Conservation (phyloP, 2,888 invertebrate species). For the Eudasyphora cyanicolor region DNA sequence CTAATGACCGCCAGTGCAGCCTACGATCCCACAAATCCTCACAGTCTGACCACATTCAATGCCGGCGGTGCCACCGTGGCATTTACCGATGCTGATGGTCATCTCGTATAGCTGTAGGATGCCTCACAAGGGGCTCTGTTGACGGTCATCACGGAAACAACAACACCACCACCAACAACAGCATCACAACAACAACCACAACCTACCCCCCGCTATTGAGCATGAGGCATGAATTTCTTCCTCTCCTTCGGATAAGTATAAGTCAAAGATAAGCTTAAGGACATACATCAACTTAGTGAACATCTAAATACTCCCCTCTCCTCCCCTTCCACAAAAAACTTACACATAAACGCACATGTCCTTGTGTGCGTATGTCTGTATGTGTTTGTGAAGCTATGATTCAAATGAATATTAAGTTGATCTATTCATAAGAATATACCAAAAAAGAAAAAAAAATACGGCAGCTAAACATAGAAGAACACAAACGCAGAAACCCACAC, state of each 20-base stretch:
- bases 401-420: not conserved
- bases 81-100: constrained; percentile 80
- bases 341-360: constrained; percentile 24
- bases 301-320: constrained; percentile 26
- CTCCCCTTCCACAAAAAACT: too few species aligned
- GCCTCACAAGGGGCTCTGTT: constrained; percentile 63
- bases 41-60: constrained; percentile 78
- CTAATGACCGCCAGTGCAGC: constrained; percentile 75
- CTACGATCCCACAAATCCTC: constrained; percentile 78
- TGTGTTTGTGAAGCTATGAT: not conserved
- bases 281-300: constrained; percentile 9
- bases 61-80: constrained; percentile 74
- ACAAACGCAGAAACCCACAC: not conserved
- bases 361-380: constrained; percentile 15
- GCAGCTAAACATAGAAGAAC: too few species aligned
- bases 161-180: constrained; percentile 40
- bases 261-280: constrained; percentile 18
- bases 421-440: not conserved
- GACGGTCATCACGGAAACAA: constrained; percentile 54
- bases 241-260: constrained; percentile 19
- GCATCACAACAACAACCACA: too few species aligned
- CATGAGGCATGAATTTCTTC: constrained; percentile 49
- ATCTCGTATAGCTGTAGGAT: constrained; percentile 80
- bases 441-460: not conserved
- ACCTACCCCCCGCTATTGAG: constrained; percentile 73